phyloP scores from a whole-genome alignment of 2,888 invertebrate species.

The Drosophila maculinotata region DNA sequence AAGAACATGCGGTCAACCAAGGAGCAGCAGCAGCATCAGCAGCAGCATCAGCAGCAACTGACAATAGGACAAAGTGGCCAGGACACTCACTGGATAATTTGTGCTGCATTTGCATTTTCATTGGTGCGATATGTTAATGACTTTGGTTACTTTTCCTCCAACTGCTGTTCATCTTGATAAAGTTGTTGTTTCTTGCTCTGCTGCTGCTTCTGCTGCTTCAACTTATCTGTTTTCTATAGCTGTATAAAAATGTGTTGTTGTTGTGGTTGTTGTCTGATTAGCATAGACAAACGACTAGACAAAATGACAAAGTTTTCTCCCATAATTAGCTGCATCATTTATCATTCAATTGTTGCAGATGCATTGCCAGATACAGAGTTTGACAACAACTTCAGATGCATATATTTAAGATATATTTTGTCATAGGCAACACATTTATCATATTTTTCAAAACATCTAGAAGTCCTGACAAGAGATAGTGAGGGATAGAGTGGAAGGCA shows the following conservation, averaged over 20 bases:
- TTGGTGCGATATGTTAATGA: slow-evolving; percentile 79
- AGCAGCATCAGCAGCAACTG: slow-evolving; percentile 10
- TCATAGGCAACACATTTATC: slow-evolving; percentile 3
- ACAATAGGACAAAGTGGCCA: slow-evolving; percentile 14
- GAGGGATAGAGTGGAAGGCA: too few species aligned
- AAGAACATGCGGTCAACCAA: slow-evolving; percentile 58
- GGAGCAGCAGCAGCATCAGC: slow-evolving; percentile 12
- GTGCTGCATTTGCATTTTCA: slow-evolving; percentile 78
- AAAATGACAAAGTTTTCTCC: slow-evolving; percentile 37
- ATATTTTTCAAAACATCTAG: neutral
- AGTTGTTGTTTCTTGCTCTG: slow-evolving; percentile 26
- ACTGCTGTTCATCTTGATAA: slow-evolving; percentile 52
- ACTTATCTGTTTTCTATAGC: slow-evolving; percentile 23
- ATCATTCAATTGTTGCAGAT: slow-evolving; percentile 51
- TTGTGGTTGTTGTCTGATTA: slow-evolving; percentile 48
- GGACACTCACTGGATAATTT: slow-evolving; percentile 57
- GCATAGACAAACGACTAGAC: slow-evolving; percentile 42
- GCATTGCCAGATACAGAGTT: slow-evolving; percentile 1
- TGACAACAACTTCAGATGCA: slow-evolving; percentile 8
- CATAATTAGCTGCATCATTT: slow-evolving; percentile 67
- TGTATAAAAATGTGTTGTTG: slow-evolving; percentile 2
- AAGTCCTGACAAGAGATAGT: too few species aligned
- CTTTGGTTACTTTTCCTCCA: slow-evolving; percentile 68
- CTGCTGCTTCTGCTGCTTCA: slow-evolving; percentile 24
- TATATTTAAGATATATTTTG: slow-evolving; percentile 1